Base-by-base conservation (phyloP, 2,797 vertebrate species). In the Pteronotus mesoamericanus region DNA sequence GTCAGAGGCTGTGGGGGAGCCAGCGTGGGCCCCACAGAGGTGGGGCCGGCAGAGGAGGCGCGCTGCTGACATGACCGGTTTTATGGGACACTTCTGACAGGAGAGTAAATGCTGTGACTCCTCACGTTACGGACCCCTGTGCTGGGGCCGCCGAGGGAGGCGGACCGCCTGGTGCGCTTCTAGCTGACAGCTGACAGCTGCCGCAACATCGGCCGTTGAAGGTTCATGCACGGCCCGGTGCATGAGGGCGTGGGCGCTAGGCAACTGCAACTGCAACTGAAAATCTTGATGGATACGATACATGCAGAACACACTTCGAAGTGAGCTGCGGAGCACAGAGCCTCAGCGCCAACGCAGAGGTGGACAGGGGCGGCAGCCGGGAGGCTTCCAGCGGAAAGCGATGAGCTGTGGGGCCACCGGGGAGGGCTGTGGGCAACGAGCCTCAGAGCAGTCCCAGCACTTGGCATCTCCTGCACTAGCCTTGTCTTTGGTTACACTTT, bases 391-490 rank as follows among this genome's bases (percentile, higher is more conserved):
- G 10, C 85, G 46, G 61, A 57, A 55, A 53, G 42, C 71, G 21
- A 71, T 46, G 21, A 14, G 19, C n/a, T 6, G 21, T 15, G 26
- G n/a, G 71, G 64, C 53, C 32, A n/a, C 9, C 18, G 34, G 79
- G 7, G 4, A n/a, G 3, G 6, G 29, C 26, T 51, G 16, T 42
- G 26, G 42, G 5, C 1, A 4, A 15, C 6, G 18, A 4, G n/a
- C 48, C n/a, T 26, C 59, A 39, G 44, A 48, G 26, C 2, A 68
- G 22, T 42, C 66, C n/a, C 32, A 11, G 53, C 61, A 55, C 44
- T 84, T 48, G 15, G 0, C 22, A 53, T 21, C 2, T 24, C 15
- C 32, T 48, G 26, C 24, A 18, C 37, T 66, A 29, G 39, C 7
- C 44, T 44, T 61, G 9, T 32, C 71, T 55, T 66, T 26, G 24